phyloP scores from a whole-genome alignment of 2,888 invertebrate species.

The Alloplasta piceator region DNA sequence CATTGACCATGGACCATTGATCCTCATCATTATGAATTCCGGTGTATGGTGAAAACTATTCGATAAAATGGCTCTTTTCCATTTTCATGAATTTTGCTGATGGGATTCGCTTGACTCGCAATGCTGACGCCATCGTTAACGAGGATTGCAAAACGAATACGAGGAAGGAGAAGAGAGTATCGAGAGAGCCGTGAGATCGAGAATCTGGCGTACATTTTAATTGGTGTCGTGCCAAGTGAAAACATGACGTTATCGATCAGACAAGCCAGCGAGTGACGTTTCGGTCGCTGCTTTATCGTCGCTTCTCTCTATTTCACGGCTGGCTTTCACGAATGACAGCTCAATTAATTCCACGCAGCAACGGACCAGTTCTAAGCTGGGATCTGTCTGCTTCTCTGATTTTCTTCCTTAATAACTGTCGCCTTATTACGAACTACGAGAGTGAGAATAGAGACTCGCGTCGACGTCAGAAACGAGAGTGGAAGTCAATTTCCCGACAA shows the following conservation, averaged over 20 bases:
- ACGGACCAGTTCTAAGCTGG: constrained; percentile 48
- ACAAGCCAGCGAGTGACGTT: constrained; percentile 12
- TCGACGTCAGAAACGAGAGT: constrained; percentile 33
- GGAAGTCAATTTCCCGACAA: constrained; percentile 45
- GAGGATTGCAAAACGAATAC: not conserved
- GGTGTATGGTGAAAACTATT: too few relatives aligned
- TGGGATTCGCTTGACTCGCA: too few relatives aligned
- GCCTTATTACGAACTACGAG: constrained; percentile 48
- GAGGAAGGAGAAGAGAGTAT: not conserved
- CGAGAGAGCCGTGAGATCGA: constrained; percentile 5
- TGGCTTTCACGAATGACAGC: constrained; percentile 22
- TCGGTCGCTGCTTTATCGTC: constrained; percentile 8
- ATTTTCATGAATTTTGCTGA: too few relatives aligned
- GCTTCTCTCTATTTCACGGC: not conserved
- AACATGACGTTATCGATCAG: constrained; percentile 33
- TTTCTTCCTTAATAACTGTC: constrained; percentile 48
- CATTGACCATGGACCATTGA: too few relatives aligned
- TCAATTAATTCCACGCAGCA: constrained; percentile 49
- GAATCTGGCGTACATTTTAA: constrained; percentile 18
- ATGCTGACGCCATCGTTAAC: constrained; percentile 1
- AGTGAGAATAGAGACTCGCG: constrained; percentile 27
- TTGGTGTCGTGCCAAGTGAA: constrained; percentile 25
- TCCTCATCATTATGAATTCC: too few relatives aligned
- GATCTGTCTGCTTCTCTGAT: constrained; percentile 41
- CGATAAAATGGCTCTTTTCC: too few relatives aligned